Conservation (phyloP, 2,797 vertebrate species). For the Chelidonichthys spinosus region DNA sequence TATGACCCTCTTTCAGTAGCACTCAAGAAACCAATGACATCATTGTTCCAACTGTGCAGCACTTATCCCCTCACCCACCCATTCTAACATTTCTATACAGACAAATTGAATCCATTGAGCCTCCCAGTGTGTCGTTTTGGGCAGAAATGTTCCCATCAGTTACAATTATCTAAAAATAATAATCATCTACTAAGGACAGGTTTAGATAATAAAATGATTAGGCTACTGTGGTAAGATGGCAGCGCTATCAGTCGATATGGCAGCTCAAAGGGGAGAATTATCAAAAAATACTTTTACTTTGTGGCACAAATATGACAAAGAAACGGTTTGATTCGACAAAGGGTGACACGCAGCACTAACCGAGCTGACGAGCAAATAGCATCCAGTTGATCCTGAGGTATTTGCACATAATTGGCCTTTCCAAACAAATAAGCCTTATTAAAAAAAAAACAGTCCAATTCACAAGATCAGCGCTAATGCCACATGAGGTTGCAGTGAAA, state of each 20-base stretch:
- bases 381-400: not conserved
- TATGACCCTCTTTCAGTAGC: conserved; percentile 66
- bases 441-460: not conserved
- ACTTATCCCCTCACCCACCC: conserved; percentile 46
- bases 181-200: conserved; percentile 16
- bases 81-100: conserved; percentile 28
- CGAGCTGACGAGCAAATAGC: not conserved
- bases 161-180: conserved; percentile 47
- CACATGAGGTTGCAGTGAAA: not conserved
- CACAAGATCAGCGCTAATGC: not conserved
- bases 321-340: not conserved
- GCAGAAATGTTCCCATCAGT: conserved; percentile 43
- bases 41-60: conserved; percentile 64
- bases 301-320: not conserved
- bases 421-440: not conserved
- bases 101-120: conserved; percentile 36
- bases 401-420: not conserved
- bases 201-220: conserved; percentile 30
- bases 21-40: conserved; percentile 76
- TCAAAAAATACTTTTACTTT: not conserved
- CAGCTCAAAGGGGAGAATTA: not conserved
- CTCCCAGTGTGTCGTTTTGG: conserved; percentile 27
- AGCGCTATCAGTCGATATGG: conserved; percentile 18
- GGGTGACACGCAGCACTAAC: not conserved
- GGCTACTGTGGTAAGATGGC: not conserved